A percentile compares a stretch with the other conserved stretches of the same genome.
Evolutionary conservation across 2,888 invertebrate genomes (phyloP).

Genomic region (Callimorpha dominula): DNA sequence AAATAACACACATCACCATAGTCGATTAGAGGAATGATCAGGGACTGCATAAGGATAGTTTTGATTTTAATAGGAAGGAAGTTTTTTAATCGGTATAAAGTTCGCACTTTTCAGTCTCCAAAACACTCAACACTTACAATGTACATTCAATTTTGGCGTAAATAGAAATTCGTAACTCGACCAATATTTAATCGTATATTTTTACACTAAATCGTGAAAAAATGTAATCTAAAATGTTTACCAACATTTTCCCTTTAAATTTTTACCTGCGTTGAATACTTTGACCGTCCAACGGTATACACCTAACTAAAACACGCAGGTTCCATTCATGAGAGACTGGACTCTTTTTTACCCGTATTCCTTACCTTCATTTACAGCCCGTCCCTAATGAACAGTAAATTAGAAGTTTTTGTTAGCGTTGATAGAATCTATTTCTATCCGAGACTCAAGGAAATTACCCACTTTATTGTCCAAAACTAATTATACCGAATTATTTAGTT

Average conservation of each 20-base stretch:
- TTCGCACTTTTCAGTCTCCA: too few species aligned
- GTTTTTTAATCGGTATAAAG: too few species aligned
- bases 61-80: too few species aligned
- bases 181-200: neutral
- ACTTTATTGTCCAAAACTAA: constrained; percentile 45
- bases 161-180: neutral
- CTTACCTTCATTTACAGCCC: constrained; percentile 4
- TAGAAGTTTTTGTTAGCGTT: constrained; percentile 40
- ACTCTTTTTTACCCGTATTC: neutral
- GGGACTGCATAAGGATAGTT: too few species aligned
- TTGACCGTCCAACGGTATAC: neutral
- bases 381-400: constrained; percentile 16
- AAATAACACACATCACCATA: too few species aligned
- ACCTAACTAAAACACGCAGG: neutral
- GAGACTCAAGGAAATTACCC: constrained; percentile 38
- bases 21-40: too few species aligned
- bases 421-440: constrained; percentile 43
- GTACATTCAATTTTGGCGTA: neutral
- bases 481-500: constrained; percentile 40
- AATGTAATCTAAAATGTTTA: too few species aligned
- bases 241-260: neutral
- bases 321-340: neutral
- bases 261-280: neutral
- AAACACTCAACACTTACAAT: neutral
- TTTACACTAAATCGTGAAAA: neutral